Evolutionary conservation across 2,797 vertebrate genomes (phyloP).

Genomic region (Lacerta bilineata): DNA sequence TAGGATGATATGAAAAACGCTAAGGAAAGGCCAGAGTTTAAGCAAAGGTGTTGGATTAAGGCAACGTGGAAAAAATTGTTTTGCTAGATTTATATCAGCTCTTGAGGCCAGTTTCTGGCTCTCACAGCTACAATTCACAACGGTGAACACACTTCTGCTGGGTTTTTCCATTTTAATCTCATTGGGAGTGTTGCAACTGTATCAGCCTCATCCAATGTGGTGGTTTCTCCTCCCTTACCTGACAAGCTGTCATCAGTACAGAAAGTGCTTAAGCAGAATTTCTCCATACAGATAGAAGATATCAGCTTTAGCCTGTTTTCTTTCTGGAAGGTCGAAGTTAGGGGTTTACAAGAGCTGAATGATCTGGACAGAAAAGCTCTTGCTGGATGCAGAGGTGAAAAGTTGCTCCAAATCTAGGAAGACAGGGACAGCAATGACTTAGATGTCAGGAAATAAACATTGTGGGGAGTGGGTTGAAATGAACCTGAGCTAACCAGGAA

Average conservation of each 20-base stretch:
- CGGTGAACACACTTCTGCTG: conserved; percentile 68
- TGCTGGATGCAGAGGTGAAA: conserved; percentile 45
- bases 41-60: conserved; percentile 72
- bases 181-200: conserved; percentile 23
- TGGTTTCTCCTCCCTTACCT: conserved; percentile 32
- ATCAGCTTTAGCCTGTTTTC: conserved; percentile 64
- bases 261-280: conserved; percentile 61
- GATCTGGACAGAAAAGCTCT: conserved; percentile 57
- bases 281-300: conserved; percentile 68
- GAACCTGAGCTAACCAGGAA: not conserved
- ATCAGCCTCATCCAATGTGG: conserved; percentile 60
- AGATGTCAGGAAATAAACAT: conserved; percentile 36
- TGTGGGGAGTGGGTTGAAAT: not conserved
- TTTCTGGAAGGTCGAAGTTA: conserved; percentile 30
- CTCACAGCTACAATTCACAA: conserved; percentile 71
- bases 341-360: conserved; percentile 39
- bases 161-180: conserved; percentile 59
- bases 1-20: conserved; percentile 66
- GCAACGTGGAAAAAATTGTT: conserved; percentile 61
- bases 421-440: conserved; percentile 21
- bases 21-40: conserved; percentile 72
- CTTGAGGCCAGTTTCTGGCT: conserved; percentile 70
- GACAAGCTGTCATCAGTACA: conserved; percentile 56
- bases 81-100: conserved; percentile 73
- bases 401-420: conserved; percentile 59